Conservation (phyloP, 35 echinoderm and acorn worm species). For the Holothuria glaberrima region DNA sequence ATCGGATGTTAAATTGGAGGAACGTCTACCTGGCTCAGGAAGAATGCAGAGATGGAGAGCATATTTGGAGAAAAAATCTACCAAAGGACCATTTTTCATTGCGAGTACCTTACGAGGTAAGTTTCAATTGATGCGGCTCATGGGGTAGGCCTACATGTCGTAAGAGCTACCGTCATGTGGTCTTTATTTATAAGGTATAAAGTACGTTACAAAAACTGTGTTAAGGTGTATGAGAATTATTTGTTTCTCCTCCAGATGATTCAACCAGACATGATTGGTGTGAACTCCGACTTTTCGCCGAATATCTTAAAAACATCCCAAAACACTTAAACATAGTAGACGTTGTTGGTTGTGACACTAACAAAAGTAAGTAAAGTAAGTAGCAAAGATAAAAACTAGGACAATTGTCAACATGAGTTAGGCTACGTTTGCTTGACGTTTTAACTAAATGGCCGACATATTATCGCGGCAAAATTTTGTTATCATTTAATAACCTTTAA, state of each 20-base stretch:
- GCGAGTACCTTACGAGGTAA: slow-evolving; percentile 28
- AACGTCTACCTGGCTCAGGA: slow-evolving; percentile 4
- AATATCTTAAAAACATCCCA: slow-evolving; percentile 10
- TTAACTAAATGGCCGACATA: too few relatives aligned
- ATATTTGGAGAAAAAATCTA: background rate
- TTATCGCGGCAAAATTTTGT: too few relatives aligned
- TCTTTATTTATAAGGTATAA: too few relatives aligned
- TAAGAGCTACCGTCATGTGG: too few relatives aligned
- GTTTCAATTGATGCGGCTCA: background rate
- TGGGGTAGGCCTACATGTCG: too few relatives aligned
- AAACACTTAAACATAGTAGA: background rate
- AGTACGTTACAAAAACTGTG: too few relatives aligned
- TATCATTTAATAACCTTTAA: background rate
- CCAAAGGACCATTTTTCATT: background rate
- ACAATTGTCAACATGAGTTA: too few relatives aligned
- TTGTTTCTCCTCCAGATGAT: background rate
- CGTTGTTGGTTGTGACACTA: slow-evolving; percentile 20
- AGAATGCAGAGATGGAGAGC: slow-evolving; percentile 21
- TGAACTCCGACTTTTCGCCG: slow-evolving; percentile 6
- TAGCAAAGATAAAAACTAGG: too few relatives aligned
- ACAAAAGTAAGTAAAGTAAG: background rate
- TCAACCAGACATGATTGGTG: slow-evolving; percentile 15
- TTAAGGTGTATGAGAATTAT: too few relatives aligned
- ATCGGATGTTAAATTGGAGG: background rate
- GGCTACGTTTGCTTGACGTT: too few relatives aligned